Percentiles rank a stretch among this genome's conserved stretches.
These are phyloP conservation scores for Pectinophora gossypiella DNA, from an alignment of 1,140 invertebrate species.

Conservation along the genomic window DNA sequence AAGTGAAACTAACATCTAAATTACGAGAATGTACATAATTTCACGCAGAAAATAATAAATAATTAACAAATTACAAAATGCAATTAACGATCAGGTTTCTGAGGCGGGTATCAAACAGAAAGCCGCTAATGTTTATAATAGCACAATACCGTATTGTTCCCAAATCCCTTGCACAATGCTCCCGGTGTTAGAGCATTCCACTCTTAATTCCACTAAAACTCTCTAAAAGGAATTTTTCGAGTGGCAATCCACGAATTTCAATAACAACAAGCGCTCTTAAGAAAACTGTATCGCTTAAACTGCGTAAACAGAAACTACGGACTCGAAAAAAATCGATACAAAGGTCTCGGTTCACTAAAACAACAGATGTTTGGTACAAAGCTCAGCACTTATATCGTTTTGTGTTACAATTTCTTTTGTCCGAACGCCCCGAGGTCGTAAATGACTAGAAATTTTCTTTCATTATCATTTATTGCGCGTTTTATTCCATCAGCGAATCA, in stretches of 20 bases:
- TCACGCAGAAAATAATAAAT: not conserved
- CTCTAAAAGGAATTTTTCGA: constrained; percentile 49
- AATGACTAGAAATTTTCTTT: not conserved
- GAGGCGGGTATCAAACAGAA: constrained; percentile 11
- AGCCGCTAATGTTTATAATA: constrained; percentile 40
- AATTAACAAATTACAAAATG: not conserved
- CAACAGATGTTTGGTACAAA: constrained; percentile 30
- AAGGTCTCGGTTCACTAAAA: constrained; percentile 15
- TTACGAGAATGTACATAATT: not conserved
- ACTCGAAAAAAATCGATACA: constrained; percentile 16
- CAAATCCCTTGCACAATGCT: constrained; percentile 46
- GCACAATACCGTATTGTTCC: constrained; percentile 61
- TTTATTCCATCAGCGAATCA: not conserved
- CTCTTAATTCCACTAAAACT: constrained; percentile 57
- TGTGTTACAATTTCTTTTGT: not conserved
- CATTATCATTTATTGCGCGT: not conserved
- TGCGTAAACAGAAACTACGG: constrained; percentile 49
- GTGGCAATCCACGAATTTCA: constrained; percentile 55
- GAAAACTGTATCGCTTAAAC: constrained; percentile 54
- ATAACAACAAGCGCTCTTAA: constrained; percentile 42
- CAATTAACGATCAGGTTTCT: not conserved
- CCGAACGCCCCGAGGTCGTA: not conserved
- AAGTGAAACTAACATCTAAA: not conserved
- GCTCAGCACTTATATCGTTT: not conserved
- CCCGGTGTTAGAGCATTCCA: constrained; percentile 38